Percentiles rank a stretch among this genome's conserved stretches.
Conservation (phyloP, 2,113 vertebrate genomes). For the Heptranchias perlo region DNA sequence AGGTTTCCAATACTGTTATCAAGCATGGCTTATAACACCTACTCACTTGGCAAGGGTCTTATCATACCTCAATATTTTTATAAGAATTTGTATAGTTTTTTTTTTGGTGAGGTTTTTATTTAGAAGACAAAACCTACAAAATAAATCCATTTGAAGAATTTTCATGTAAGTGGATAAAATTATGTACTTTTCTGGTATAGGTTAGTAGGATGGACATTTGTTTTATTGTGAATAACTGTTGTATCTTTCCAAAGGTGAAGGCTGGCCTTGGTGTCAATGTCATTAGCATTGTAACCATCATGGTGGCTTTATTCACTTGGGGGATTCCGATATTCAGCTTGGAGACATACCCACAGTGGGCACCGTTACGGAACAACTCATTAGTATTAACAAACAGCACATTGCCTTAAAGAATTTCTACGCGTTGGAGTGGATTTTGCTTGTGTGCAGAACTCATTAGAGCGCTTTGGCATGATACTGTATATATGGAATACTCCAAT, state of each 20-base stretch:
- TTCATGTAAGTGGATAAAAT: too few species aligned
- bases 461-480: neutral
- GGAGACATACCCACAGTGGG: constrained; percentile 39
- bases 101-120: too few species aligned
- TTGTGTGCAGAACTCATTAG: neutral
- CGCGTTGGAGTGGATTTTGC: neutral
- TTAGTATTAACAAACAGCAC: neutral
- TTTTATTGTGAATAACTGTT: neutral
- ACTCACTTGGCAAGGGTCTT: neutral
- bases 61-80: neutral
- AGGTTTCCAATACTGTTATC: neutral
- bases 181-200: too few species aligned
- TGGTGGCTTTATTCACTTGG: constrained; percentile 40
- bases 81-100: too few species aligned
- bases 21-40: neutral
- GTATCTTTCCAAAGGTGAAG: constrained; percentile 36
- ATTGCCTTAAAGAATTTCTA: neutral
- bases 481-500: neutral
- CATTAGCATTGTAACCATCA: constrained; percentile 39
- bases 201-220: neutral
- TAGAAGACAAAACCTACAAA: too few species aligned
- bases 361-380: constrained; percentile 5
- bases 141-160: too few species aligned
- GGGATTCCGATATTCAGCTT: constrained; percentile 41
- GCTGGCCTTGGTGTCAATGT: constrained; percentile 41